A percentile compares a stretch with the other conserved stretches of the same genome.
phyloP scores from a whole-genome alignment of 2,113 vertebrate genomes.

The Apus apus region DNA sequence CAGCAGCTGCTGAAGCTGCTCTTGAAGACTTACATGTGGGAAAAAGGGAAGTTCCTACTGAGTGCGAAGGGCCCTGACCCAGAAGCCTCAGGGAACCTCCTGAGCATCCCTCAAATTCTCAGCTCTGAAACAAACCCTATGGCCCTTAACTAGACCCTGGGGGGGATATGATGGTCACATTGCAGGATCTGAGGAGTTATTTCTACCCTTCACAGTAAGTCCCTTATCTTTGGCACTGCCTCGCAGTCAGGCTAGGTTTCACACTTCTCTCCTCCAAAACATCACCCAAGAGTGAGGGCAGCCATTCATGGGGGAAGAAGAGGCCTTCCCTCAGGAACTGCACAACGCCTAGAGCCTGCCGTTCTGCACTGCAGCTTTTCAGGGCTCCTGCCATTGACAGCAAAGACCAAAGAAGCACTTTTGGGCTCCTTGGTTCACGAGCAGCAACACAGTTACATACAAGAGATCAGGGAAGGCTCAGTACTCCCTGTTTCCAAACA shows the following conservation, averaged over 20 bases:
- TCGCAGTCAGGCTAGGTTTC: not conserved
- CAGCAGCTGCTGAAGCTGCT: accelerated
- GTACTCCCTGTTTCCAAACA: not conserved
- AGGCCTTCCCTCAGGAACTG: not conserved
- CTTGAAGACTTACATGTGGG: not conserved
- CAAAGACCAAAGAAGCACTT: not conserved
- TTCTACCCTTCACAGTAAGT: not conserved
- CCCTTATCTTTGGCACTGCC: not conserved
- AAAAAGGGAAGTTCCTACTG: not conserved
- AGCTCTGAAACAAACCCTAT: not conserved
- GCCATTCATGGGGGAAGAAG: not conserved
- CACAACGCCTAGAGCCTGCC: too few relatives aligned
- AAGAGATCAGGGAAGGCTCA: not conserved
- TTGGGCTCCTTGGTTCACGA: not conserved
- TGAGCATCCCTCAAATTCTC: not conserved
- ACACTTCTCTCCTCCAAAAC: not conserved
- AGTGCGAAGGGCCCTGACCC: not conserved
- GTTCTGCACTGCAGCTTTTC: not conserved
- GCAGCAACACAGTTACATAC: not conserved
- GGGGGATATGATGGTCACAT: accelerated
- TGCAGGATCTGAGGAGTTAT: not conserved
- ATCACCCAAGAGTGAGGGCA: not conserved
- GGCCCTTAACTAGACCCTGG: not conserved
- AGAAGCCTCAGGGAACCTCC: not conserved
- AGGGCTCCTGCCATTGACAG: not conserved